Percentiles rank a stretch among this genome's conserved stretches.
Evolutionary conservation across 1,140 invertebrate species (phyloP).

Genomic region (Magallana ariakensis): DNA sequence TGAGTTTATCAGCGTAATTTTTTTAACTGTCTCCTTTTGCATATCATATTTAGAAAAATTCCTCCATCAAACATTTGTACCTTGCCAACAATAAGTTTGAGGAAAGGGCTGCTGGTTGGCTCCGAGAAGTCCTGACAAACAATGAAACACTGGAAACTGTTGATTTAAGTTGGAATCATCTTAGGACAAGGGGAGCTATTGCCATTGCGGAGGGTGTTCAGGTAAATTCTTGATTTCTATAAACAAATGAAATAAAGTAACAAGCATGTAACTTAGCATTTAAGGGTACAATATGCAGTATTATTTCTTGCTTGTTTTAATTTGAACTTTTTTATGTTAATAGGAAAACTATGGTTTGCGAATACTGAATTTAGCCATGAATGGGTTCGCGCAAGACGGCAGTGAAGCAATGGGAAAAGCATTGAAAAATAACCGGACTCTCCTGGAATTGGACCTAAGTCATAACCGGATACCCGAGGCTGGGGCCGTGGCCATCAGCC

Average conservation of each 20-base stretch:
- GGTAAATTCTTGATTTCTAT: constrained; percentile 46
- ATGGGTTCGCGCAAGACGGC: constrained; percentile 70
- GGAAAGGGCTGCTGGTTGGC: constrained; percentile 60
- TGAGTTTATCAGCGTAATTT: no score
- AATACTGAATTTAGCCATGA: constrained; percentile 72
- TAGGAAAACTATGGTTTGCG: constrained; percentile 74
- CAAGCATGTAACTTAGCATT: no score
- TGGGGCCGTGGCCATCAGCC: constrained; percentile 66
- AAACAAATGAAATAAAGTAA: no score
- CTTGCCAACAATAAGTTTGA: constrained; percentile 72
- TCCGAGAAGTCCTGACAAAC: constrained; percentile 68
- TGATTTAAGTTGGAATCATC: constrained; percentile 69
- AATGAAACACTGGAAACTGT: constrained; percentile 66
- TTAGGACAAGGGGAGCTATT: constrained; percentile 63
- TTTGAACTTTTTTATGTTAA: neutral
- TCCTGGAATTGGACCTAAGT: constrained; percentile 71
- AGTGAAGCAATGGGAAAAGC: constrained; percentile 71
- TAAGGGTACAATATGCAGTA: no score
- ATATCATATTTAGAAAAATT: constrained; percentile 66
- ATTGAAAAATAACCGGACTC: constrained; percentile 70
- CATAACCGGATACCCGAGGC: constrained; percentile 70
- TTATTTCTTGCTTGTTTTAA: no score
- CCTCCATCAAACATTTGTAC: constrained; percentile 65
- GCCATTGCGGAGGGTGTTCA: constrained; percentile 65
- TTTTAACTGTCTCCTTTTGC: no score